Evolutionary conservation across 2,888 invertebrate genomes (phyloP).

Genomic region (Rhamphomyia laevipes): DNA sequence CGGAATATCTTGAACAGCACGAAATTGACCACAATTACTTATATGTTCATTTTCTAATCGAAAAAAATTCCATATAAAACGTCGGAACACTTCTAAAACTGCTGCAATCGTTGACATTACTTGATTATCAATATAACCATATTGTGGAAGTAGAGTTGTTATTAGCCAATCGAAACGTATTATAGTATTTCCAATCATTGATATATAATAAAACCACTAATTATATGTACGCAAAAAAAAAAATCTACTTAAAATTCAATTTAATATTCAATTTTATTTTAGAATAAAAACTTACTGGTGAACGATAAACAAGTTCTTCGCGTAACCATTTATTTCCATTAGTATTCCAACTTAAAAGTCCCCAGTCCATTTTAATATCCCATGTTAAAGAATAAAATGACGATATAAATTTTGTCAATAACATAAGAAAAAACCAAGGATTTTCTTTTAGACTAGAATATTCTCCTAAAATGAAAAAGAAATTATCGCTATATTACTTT

Average conservation of each 20-base stretch:
- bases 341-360: conserved; percentile 76
- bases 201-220: conserved; percentile 87
- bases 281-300: conserved; percentile 36
- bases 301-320: conserved; percentile 91
- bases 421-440: conserved; percentile 84
- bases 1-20: conserved; percentile 95
- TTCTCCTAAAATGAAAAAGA: conserved; percentile 71
- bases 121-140: conserved; percentile 60
- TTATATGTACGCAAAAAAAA: too few relatives aligned
- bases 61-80: conserved; percentile 99
- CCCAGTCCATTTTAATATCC: conserved; percentile 99
- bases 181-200: conserved; percentile 88
- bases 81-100: conserved; percentile 79
- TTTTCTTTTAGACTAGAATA: conserved; percentile 56
- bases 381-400: conserved; percentile 94
- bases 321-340: conserved; percentile 84
- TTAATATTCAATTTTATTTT: too few relatives aligned
- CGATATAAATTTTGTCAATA: conserved; percentile 69
- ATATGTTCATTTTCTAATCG: conserved; percentile 98
- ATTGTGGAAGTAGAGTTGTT: conserved; percentile 67
- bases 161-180: conserved; percentile 92
- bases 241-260: too few relatives aligned
- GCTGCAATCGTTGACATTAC: conserved; percentile 74
- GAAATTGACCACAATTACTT: conserved; percentile 97
- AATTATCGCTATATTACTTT: too few relatives aligned